Conservation (phyloP, 2,797 vertebrate species). For the Arremon brunneinucha region DNA sequence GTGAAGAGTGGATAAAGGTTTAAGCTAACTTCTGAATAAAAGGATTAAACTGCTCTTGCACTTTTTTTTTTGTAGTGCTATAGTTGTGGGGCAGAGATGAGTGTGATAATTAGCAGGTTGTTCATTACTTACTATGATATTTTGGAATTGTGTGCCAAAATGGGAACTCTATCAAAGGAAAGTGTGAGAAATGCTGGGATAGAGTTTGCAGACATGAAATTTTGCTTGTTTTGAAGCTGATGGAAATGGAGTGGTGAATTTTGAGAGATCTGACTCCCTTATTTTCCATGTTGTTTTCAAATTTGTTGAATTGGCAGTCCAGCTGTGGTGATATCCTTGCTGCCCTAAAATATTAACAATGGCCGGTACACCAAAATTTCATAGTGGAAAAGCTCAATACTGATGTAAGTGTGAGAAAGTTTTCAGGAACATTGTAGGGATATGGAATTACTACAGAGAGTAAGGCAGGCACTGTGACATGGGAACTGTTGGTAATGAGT, state of each 20-base stretch:
- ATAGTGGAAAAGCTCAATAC: fast-evolving
- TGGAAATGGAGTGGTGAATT: not conserved
- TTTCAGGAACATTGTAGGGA: not conserved
- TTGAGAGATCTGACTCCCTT: not conserved
- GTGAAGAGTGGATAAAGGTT: not conserved
- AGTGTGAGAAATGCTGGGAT: not conserved
- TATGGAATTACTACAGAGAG: not conserved
- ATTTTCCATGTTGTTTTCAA: not conserved
- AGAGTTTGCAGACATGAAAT: not conserved
- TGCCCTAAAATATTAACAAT: not conserved
- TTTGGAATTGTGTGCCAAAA: not conserved
- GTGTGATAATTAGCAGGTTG: not conserved
- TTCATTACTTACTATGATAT: not conserved
- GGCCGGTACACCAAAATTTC: not conserved
- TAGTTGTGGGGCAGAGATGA: not conserved
- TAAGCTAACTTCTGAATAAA: not conserved
- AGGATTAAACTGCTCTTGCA: not conserved
- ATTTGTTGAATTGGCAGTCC: not conserved
- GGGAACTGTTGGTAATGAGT: not conserved
- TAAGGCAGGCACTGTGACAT: not conserved
- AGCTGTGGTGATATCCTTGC: not conserved
- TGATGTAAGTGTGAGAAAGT: not conserved
- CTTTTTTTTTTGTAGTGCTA: not conserved
- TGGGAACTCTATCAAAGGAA: not conserved
- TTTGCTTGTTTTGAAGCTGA: not conserved